phyloP scores from a whole-genome alignment of 2,113 vertebrate genomes.

The Gadus macrocephalus region DNA sequence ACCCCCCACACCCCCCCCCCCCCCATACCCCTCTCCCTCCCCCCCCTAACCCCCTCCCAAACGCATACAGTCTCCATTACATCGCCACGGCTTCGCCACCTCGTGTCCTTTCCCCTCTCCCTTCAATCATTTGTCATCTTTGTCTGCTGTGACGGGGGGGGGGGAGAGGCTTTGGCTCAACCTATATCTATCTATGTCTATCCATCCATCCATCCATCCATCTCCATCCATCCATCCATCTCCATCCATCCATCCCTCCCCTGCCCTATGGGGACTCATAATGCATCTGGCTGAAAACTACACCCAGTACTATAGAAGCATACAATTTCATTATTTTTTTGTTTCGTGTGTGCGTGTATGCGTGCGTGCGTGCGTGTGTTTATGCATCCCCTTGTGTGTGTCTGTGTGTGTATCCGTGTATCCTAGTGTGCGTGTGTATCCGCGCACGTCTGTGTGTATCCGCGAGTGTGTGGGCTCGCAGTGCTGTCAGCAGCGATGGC shows the following conservation, averaged over 20 bases:
- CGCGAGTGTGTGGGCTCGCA: background rate
- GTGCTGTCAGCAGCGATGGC: constrained; percentile 6
- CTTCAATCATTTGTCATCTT: constrained; percentile 17
- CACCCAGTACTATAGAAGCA: constrained; percentile 19
- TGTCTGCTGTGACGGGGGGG: background rate
- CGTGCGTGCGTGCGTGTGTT: background rate
- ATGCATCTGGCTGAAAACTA: constrained; percentile 31
- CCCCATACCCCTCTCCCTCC: background rate
- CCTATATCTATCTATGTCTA: background rate
- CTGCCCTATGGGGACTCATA: background rate
- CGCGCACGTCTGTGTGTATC: no score
- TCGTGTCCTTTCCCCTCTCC: constrained; percentile 19
- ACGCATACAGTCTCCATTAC: constrained; percentile 35
- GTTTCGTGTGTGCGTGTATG: no score
- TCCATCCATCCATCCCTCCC: no score
- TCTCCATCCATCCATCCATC: no score
- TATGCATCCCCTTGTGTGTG: no score
- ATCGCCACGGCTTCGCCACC: constrained; percentile 30
- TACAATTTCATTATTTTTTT: constrained; percentile 1
- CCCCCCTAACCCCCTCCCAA: background rate
- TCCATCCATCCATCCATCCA: background rate
- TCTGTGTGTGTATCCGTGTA: no score
- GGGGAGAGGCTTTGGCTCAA: background rate
- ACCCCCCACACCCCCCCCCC: background rate
- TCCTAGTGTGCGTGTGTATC: no score